Conservation (phyloP, 2,113 vertebrate genomes). For the Vulpes lagopus region DNA sequence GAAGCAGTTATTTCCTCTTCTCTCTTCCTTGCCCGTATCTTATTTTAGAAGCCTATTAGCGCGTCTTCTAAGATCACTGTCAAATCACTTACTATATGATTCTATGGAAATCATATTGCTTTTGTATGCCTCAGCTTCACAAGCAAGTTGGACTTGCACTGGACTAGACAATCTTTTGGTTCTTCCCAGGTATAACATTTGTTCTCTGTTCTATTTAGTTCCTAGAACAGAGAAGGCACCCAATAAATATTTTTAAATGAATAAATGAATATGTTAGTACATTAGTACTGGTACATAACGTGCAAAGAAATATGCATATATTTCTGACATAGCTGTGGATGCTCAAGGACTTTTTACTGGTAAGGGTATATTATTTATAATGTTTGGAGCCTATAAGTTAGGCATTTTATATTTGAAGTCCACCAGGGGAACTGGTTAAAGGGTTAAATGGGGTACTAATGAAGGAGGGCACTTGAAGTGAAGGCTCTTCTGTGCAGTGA, state of each 20-base stretch:
- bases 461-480: not conserved
- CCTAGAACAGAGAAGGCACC: not conserved
- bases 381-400: not conserved
- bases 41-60: not conserved
- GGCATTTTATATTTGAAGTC: not conserved
- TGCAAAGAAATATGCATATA: not conserved
- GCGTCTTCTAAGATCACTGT: not conserved
- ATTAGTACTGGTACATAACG: not conserved
- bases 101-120: not conserved
- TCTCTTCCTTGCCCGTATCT: not conserved
- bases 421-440: conserved; percentile 4
- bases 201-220: not conserved
- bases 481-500: not conserved
- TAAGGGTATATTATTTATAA: not conserved
- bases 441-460: not conserved
- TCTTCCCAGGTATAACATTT: not conserved
- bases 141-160: not conserved
- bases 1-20: not conserved
- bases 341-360: not conserved
- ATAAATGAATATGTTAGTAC: not conserved
- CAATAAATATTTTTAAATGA: not conserved
- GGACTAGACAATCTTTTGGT: not conserved
- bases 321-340: not conserved
- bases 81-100: not conserved
- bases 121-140: not conserved